Base-by-base conservation (phyloP, 2,888 invertebrate genomes). In the Spatulosminthurus flaviceps region DNA sequence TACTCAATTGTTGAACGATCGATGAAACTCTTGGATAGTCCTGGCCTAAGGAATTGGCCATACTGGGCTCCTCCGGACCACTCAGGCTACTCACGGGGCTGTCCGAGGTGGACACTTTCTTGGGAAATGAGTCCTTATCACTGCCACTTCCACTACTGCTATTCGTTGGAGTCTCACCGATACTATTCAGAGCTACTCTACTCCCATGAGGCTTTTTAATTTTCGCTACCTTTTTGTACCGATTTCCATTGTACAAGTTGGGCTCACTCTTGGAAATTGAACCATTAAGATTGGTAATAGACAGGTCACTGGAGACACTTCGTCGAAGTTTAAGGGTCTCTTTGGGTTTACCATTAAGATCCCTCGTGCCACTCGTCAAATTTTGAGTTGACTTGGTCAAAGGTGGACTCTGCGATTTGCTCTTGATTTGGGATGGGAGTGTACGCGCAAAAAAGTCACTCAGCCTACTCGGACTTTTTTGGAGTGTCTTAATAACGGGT, bases 1-100 rank as follows among this genome's bases (percentile, higher is more conserved):
- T 84, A 64, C 92, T 93, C 80, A 94, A 87, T 83, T 93, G 91
- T 86, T 92, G 92, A 41, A 94, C 92, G 90, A 94, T 92, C 80
- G 79, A 79, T 0, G 82, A 82, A 2, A 80, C 82, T 73, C 80
- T 41, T 9, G 76, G 79, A 24, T 76, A 51, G 43, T 67, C 76
- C 19, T 64, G 29, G n/a, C 21, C 41, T 34, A 75, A 72, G 19
- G 76, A 77, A 61, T 64, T 80, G 24, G 76, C 77, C 78, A 75
- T 79, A 42, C 42, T 66, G 22, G 22, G 24, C 41, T 72, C 75
- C 61, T 81, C 81, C 42, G 79, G 79, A n/a, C 77, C 79, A 72
- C 78, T 78, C 1, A 80, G 22, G 60, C 79, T 79, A 79, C 81
- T 81, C 73, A 81, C 79, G 21, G 81, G 79, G 69, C 80, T 80